These are phyloP conservation scores for Onychorhynchus coronatus DNA, from an alignment of 2,113 vertebrate genomes.

Conservation along the genomic window DNA sequence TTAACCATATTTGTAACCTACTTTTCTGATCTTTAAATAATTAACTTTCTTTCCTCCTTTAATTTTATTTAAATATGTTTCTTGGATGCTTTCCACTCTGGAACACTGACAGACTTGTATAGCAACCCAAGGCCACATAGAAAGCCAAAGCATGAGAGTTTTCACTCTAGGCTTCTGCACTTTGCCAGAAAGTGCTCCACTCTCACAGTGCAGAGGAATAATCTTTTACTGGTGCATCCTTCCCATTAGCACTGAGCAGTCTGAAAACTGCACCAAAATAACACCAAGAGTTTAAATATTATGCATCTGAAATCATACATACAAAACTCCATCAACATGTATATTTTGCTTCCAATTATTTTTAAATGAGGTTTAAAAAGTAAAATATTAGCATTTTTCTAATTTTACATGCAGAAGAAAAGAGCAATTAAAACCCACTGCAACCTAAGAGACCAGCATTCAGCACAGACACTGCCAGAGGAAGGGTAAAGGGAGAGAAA, in stretches of 20 bases:
- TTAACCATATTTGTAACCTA: neutral
- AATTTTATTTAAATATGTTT: neutral
- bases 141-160: neutral
- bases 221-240: neutral
- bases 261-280: neutral
- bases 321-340: neutral
- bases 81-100: neutral
- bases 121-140: neutral
- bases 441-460: neutral
- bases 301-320: neutral
- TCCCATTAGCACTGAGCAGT: neutral
- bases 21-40: neutral
- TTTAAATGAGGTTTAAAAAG: neutral
- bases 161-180: neutral
- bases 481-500: neutral
- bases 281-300: neutral
- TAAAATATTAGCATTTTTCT: neutral
- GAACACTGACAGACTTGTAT: neutral
- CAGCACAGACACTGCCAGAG: neutral
- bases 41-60: neutral
- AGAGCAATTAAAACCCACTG: neutral
- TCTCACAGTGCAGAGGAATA: neutral
- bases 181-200: neutral
- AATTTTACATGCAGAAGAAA: neutral
- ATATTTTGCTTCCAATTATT: neutral